A percentile compares a stretch with the other conserved stretches of the same genome.
phyloP scores from a whole-genome alignment of 2,888 invertebrate genomes.

The Adineta ricciae region DNA sequence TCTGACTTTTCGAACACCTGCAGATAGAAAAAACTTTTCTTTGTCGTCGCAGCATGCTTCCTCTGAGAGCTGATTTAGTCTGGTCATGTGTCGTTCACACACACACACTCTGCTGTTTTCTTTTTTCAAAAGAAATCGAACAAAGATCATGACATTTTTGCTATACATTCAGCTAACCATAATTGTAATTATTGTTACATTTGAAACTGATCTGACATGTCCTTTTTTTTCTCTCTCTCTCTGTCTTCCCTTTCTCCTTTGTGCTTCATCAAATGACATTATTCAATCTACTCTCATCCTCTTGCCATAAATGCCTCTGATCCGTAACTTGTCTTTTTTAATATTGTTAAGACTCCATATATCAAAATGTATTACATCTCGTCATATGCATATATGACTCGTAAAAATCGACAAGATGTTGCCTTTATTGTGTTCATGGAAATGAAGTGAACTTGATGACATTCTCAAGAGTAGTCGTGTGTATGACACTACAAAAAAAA shows the following conservation, averaged over 20 bases:
- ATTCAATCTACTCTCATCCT: neutral
- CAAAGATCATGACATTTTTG: neutral
- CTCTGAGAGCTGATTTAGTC: neutral
- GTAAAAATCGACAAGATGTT: neutral
- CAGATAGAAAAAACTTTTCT: neutral
- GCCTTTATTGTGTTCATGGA: neutral
- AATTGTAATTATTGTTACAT: neutral
- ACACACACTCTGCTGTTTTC: neutral
- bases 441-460: neutral
- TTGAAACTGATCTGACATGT: neutral
- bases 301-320: neutral
- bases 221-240: neutral
- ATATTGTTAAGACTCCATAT: neutral
- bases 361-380: neutral
- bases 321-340: slow-evolving; percentile 4
- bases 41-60: neutral
- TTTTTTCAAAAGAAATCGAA: neutral
- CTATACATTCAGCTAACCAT: neutral
- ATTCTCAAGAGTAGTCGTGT: slow-evolving; percentile 5
- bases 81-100: neutral
- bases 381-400: neutral
- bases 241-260: too few species aligned
- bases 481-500: neutral
- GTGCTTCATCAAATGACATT: neutral
- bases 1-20: neutral